Percentiles rank a stretch among this genome's conserved stretches.
Evolutionary conservation across 2,888 invertebrate genomes (phyloP).

Genomic region (Dasysyrphus albostriatus): DNA sequence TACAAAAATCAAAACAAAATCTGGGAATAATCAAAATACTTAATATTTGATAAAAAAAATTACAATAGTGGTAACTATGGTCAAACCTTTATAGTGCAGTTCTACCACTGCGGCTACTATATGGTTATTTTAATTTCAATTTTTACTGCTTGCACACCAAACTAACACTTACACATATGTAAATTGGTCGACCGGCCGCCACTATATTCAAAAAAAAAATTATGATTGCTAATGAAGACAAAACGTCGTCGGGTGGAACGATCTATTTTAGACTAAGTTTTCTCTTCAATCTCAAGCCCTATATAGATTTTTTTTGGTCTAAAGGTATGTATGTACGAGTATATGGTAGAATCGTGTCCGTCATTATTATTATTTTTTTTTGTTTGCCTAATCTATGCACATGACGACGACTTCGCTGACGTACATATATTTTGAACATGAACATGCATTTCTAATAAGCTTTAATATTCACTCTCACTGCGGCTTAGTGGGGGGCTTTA

Average conservation of each 20-base stretch:
- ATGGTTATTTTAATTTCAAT: not conserved
- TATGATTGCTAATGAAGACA: slow-evolving; percentile 74
- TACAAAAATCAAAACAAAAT: not conserved
- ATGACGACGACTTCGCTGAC: slow-evolving; percentile 19
- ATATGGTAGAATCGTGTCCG: slow-evolving; percentile 24
- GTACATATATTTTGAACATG: slow-evolving; percentile 35
- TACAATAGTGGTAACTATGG: slow-evolving; percentile 4
- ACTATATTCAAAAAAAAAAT: slow-evolving; percentile 21
- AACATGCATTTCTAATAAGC: slow-evolving; percentile 63
- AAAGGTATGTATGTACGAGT: no score
- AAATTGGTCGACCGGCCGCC: slow-evolving; percentile 16
- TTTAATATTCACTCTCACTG: slow-evolving; percentile 71
- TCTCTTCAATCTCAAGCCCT: slow-evolving; percentile 33
- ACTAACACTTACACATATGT: slow-evolving; percentile 22
- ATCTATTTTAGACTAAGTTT: slow-evolving; percentile 65
- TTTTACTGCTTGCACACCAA: slow-evolving; percentile 12
- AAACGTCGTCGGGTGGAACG: slow-evolving; percentile 64
- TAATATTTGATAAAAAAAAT: not conserved
- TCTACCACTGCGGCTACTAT: slow-evolving; percentile 20
- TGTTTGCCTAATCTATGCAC: slow-evolving; percentile 64
- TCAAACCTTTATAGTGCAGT: slow-evolving; percentile 10
- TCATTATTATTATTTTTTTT: not conserved
- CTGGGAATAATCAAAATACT: not conserved
- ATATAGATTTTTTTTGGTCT: not conserved
- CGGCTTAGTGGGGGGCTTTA: not conserved